phyloP scores from a whole-genome alignment of 2,888 invertebrate species.

The Cotesia congregata region DNA sequence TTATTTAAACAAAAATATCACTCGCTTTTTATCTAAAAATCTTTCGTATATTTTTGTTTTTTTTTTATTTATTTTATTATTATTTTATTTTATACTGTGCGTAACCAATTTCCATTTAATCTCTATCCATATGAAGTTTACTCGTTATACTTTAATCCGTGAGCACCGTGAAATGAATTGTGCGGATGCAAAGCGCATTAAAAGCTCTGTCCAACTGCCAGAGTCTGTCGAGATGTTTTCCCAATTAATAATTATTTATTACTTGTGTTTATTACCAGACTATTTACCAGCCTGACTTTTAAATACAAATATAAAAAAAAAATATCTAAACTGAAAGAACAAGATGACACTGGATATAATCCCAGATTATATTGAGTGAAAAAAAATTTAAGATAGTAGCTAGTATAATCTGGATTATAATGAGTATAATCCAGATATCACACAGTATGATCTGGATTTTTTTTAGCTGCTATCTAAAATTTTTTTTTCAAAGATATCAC shows the following conservation, averaged over 20 bases:
- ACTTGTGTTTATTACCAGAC: not conserved
- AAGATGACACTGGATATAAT: too few relatives aligned
- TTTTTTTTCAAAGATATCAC: too few relatives aligned
- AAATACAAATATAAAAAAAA: slow-evolving; percentile 34
- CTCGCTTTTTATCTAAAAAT: slow-evolving; percentile 56
- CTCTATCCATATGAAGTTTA: slow-evolving; percentile 20
- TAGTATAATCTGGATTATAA: too few relatives aligned
- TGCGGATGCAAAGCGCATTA: slow-evolving; percentile 21
- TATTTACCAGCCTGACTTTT: not conserved
- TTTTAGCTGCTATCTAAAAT: too few relatives aligned
- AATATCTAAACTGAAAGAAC: slow-evolving; percentile 40
- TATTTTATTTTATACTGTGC: slow-evolving; percentile 41
- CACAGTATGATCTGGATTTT: too few relatives aligned
- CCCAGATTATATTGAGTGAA: too few relatives aligned
- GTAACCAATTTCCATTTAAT: slow-evolving; percentile 44
- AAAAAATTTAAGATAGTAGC: too few relatives aligned
- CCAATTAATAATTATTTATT: slow-evolving; percentile 2
- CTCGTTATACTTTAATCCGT: slow-evolving; percentile 23
- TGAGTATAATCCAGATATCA: too few relatives aligned
- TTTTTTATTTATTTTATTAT: slow-evolving; percentile 48
- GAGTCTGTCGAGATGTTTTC: slow-evolving; percentile 20
- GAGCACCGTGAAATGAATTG: slow-evolving; percentile 23
- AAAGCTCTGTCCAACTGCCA: slow-evolving; percentile 23
- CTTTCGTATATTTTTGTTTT: slow-evolving; percentile 51
- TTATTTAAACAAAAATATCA: slow-evolving; percentile 61